Base-by-base conservation (phyloP, 2,113 vertebrate genomes). In the Erpornis zantholeuca region DNA sequence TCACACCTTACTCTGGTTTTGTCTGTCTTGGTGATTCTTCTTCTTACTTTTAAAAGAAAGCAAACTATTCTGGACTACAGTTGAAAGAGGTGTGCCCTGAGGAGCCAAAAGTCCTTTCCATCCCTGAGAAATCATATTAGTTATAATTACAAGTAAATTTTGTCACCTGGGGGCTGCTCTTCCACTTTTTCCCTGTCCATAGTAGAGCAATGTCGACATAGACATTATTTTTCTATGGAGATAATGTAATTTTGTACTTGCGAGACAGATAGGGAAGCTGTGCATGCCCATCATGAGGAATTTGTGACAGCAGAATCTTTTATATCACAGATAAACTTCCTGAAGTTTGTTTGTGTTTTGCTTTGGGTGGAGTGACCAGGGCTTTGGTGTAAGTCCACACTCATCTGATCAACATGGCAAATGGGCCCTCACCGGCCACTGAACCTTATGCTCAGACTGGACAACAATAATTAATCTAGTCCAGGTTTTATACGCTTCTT, bases 311-410 rank as follows among this genome's bases (percentile, higher is more conserved):
- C 7, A 86, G 27, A 76, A 44, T 11, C 17, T 71, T 85, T 77
- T 22, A 10, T 24, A 36, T 70, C 2, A 2, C 36, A 17, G 5
- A 42, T 38, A n/a, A 79, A 80, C 6, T 57, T 28, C 35, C 35
- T 79, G 28, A 61, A 73, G 15, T 23, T 38, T 47, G 13, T 44
- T 50, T n/a, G 28, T 38, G 17, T 28, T 80, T 22, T 65, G 49
- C 20, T 59, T n/a, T 36, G 45, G 13, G 14, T 25, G 11, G 24
- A 79, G 31, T 45, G 28, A 77, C 15, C 0, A 0, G 23, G 27
- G 11, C 15, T 12, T 65, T 80, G 1, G 1, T 63, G 1, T 40
- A 45, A 53, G 35, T 52, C 44, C 42, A n/a, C 1, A 5, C 3
- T 12, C 25, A 36, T 4, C 9, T 72, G 65, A 82, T 47, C 13